Conservation (phyloP, 1,140 invertebrate species). For the Drosophila malerkotliana region DNA sequence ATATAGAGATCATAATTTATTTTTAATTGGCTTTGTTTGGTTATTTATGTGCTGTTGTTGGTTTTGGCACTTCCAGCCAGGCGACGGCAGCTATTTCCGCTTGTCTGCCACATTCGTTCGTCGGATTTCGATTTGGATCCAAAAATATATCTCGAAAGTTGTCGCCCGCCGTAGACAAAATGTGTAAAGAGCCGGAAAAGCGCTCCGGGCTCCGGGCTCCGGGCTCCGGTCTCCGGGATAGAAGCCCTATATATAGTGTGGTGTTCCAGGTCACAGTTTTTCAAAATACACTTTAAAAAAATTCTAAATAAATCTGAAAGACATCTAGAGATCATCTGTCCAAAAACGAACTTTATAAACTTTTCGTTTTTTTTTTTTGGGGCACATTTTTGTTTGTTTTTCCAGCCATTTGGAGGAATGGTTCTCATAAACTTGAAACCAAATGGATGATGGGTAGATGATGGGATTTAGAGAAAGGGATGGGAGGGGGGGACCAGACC, state of each 20-base stretch:
- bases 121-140: slow-evolving; percentile 25
- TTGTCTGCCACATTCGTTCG: slow-evolving; percentile 6
- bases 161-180: slow-evolving; percentile 26
- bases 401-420: slow-evolving; percentile 15
- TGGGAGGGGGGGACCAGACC: neutral
- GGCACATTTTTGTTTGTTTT: slow-evolving; percentile 24
- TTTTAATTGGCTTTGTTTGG: slow-evolving; percentile 69
- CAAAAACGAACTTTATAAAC: slow-evolving; percentile 58
- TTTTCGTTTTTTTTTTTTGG: slow-evolving; percentile 9
- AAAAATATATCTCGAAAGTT: slow-evolving; percentile 55
- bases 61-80: slow-evolving; percentile 61
- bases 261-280: neutral
- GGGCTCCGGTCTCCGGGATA: neutral
- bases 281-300: too few species aligned
- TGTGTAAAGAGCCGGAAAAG: slow-evolving; percentile 35
- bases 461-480: neutral
- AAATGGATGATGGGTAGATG: slow-evolving; percentile 1
- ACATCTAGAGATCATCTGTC: neutral
- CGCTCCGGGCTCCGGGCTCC: neutral
- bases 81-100: slow-evolving; percentile 62
- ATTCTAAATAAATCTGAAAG: too few species aligned
- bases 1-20: slow-evolving; percentile 69
- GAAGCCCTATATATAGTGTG: neutral
- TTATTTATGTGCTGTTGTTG: slow-evolving; percentile 58
- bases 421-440: slow-evolving; percentile 50